These are phyloP conservation scores for Graptemys geographica DNA, from an alignment of 2,797 vertebrate genomes.

Conservation along the genomic window DNA sequence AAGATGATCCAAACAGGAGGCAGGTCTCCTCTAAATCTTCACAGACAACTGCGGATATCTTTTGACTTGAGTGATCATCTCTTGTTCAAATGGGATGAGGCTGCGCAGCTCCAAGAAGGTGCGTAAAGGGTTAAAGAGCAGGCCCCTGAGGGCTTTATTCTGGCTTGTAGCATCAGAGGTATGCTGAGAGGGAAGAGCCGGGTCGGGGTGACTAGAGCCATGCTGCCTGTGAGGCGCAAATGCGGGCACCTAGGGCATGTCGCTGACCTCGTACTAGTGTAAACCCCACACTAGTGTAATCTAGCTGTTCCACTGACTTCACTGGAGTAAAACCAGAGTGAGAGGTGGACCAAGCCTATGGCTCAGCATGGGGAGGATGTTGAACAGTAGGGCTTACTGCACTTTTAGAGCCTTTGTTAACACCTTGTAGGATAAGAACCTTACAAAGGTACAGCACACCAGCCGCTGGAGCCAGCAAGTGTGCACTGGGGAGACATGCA, in stretches of 20 bases:
- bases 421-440: background rate
- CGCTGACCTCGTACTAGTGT: background rate
- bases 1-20: background rate
- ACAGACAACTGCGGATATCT: background rate
- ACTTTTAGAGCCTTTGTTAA: background rate
- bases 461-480: background rate
- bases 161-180: background rate
- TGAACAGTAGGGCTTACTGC: background rate
- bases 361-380: no score
- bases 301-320: background rate
- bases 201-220: background rate
- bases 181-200: background rate
- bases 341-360: background rate
- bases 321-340: background rate
- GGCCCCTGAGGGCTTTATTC: background rate
- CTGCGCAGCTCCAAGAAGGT: background rate
- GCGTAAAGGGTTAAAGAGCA: background rate
- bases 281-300: background rate
- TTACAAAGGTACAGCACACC: background rate
- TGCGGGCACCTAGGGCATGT: background rate
- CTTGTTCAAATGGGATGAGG: background rate
- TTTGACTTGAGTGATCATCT: background rate
- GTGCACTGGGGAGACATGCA: background rate
- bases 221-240: background rate
- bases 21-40: background rate